Conservation (phyloP, 2,113 vertebrate genomes). For the Chaetodon auriga region DNA sequence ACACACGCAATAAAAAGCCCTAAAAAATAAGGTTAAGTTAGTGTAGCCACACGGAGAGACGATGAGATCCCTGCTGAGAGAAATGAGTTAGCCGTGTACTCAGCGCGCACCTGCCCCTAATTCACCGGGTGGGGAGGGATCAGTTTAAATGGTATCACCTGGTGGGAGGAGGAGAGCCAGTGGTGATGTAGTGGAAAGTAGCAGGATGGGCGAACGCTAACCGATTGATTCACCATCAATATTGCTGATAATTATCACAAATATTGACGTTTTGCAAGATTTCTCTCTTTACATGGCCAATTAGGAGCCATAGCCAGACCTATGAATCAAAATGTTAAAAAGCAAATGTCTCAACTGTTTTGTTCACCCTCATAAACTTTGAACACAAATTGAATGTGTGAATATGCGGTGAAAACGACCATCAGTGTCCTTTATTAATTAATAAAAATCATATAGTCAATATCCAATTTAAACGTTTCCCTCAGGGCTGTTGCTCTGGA, state of each 20-base stretch:
- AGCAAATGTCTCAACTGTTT: too few species aligned
- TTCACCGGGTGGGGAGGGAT: background rate
- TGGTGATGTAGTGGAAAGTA: background rate
- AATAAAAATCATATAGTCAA: background rate
- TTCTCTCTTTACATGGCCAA: background rate
- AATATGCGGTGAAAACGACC: background rate
- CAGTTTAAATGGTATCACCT: constrained; percentile 58
- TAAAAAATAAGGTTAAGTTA: background rate
- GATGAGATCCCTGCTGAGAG: background rate
- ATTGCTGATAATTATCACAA: background rate
- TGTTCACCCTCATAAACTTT: background rate
- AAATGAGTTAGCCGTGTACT: fast-evolving
- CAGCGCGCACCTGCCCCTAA: constrained; percentile 31
- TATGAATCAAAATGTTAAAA: too few species aligned
- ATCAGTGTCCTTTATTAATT: background rate
- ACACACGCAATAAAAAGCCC: background rate
- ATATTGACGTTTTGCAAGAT: background rate
- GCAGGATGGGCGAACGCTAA: background rate
- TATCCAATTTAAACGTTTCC: background rate
- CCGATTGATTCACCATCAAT: background rate
- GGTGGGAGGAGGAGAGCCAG: constrained; percentile 17
- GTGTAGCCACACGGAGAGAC: background rate
- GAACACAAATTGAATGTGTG: background rate
- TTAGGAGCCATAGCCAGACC: background rate
- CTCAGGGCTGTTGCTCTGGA: background rate